These are phyloP conservation scores for Acanthaster planci DNA, from an alignment of 35 echinoderm and acorn worm species.

Conservation along the genomic window DNA sequence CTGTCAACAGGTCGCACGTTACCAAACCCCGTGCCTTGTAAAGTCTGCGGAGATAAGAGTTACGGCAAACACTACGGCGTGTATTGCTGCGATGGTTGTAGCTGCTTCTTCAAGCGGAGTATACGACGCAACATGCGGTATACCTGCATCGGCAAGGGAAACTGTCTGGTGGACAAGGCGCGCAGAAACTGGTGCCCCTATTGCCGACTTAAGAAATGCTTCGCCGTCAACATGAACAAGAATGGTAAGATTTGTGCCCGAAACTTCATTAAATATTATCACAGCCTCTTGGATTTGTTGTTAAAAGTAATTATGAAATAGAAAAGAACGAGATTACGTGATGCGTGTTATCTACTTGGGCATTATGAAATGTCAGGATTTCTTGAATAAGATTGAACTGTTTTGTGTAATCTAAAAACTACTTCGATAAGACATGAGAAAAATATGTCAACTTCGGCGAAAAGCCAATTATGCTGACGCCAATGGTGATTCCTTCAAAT, in stretches of 20 bases:
- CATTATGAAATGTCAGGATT: no score
- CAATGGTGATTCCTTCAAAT: no score
- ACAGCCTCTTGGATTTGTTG: no score
- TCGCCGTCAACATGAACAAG: constrained; percentile 98
- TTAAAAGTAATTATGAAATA: no score
- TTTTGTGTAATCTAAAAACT: no score
- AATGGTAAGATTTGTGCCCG: constrained; percentile 61
- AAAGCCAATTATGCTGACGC: no score
- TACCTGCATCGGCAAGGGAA: constrained; percentile 94
- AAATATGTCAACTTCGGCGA: no score
- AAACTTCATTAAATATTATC: no score
- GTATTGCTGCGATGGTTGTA: constrained; percentile 96
- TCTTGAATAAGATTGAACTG: no score
- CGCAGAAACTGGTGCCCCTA: constrained; percentile 96
- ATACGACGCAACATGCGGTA: constrained; percentile 94
- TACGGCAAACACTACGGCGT: constrained; percentile 99
- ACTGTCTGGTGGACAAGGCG: constrained; percentile 94
- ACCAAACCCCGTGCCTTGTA: constrained; percentile 87
- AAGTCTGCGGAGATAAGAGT: constrained; percentile 92
- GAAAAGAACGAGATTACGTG: no score
- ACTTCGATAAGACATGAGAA: no score
- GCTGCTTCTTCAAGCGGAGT: constrained; percentile 96
- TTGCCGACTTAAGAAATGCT: constrained; percentile 93
- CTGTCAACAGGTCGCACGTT: constrained; percentile 67
- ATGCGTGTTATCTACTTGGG: no score